Evolutionary conservation across 2,888 invertebrate species (phyloP).

Genomic region (Leptopilina drosophilae): DNA sequence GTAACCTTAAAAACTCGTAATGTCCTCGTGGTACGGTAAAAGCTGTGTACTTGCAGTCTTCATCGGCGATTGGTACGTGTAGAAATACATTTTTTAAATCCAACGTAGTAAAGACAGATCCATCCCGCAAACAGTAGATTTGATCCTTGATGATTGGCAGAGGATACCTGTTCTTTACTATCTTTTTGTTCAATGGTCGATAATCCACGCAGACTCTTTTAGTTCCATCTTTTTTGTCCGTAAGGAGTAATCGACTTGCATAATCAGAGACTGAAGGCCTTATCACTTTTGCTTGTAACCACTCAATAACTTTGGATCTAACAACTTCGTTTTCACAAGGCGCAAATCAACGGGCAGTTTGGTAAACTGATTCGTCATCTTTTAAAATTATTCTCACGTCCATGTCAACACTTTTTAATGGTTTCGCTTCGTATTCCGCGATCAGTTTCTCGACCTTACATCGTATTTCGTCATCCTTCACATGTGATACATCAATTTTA

Average conservation of each 20-base stretch:
- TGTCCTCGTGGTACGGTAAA: conserved; percentile 46
- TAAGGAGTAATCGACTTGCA: conserved; percentile 65
- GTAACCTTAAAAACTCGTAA: conserved; percentile 44
- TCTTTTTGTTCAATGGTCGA: too few species aligned
- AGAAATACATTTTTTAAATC: conserved; percentile 43
- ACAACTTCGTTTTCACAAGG: conserved; percentile 59
- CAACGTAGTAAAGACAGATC: conserved; percentile 26
- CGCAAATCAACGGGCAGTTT: conserved; percentile 60
- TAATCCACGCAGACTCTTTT: conserved; percentile 55
- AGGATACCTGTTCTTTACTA: too few species aligned
- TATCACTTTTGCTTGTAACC: conserved; percentile 67
- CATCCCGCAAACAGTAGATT: background rate
- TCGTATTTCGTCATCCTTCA: conserved; percentile 32
- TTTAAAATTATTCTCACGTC: conserved; percentile 64
- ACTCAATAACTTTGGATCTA: conserved; percentile 61
- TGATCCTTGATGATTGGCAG: too few species aligned
- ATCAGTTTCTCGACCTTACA: background rate
- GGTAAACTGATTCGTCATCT: conserved; percentile 63
- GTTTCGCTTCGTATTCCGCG: conserved; percentile 15
- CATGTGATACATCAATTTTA: conserved; percentile 37
- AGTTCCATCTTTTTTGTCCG: conserved; percentile 62
- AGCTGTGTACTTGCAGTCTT: conserved; percentile 21
- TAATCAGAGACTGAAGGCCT: conserved; percentile 66
- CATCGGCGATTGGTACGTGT: conserved; percentile 39
- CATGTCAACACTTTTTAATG: conserved; percentile 54